Conservation (phyloP, 2,113 vertebrate species). For the Semicossyphus pulcher region DNA sequence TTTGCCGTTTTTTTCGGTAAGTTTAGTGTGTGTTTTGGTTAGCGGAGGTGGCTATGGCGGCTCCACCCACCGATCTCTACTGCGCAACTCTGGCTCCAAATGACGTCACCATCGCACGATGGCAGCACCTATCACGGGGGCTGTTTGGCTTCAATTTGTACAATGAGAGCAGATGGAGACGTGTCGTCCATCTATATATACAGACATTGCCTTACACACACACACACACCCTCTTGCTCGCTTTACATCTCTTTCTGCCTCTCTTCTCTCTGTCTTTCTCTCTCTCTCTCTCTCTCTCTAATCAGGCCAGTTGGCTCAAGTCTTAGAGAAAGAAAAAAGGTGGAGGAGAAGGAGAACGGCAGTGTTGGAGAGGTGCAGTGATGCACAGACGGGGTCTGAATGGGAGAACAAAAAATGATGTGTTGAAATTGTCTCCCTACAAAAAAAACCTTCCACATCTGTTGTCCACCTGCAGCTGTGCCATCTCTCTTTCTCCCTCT, state of each 20-base stretch:
- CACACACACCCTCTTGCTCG: not conserved
- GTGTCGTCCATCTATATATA: too few relatives aligned
- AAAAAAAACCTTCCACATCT: conserved; percentile 70
- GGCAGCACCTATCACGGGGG: too few relatives aligned
- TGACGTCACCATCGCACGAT: too few relatives aligned
- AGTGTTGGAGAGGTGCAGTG: conserved; percentile 48
- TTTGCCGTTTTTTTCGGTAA: too few relatives aligned
- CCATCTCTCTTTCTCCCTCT: conserved; percentile 39
- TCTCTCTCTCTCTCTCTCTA: conserved; percentile 4
- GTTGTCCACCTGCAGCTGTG: conserved; percentile 79
- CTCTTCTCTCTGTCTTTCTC: not conserved
- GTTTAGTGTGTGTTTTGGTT: too few relatives aligned
- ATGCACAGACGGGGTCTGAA: conserved; percentile 60
- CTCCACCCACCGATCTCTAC: too few relatives aligned
- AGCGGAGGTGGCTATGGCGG: too few relatives aligned
- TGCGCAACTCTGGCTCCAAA: too few relatives aligned
- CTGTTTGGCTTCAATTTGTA: too few relatives aligned
- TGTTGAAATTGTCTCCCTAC: conserved; percentile 35
- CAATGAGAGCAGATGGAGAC: too few relatives aligned
- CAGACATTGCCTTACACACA: too few relatives aligned
- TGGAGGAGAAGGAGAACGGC: conserved; percentile 35
- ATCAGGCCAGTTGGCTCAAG: conserved; percentile 76
- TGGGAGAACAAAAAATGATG: conserved; percentile 54
- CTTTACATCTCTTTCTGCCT: conserved; percentile 27
- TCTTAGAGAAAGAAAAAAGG: conserved; percentile 56